These are phyloP conservation scores for Oxyura jamaicensis DNA, from an alignment of 2,113 vertebrate genomes.

Conservation along the genomic window DNA sequence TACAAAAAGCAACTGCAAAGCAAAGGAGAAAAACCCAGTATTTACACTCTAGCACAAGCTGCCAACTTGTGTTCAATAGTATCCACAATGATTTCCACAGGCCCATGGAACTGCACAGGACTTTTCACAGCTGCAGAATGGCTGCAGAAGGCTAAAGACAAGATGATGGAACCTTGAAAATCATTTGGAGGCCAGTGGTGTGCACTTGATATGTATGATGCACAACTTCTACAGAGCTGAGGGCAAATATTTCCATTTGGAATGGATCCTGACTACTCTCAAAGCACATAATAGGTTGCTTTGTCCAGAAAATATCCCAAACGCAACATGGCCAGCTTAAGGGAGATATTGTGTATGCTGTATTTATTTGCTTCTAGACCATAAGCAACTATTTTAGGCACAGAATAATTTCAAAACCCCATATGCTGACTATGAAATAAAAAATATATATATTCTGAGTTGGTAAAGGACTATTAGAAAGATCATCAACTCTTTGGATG, in stretches of 20 bases:
- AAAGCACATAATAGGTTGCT: not conserved
- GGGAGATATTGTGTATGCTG: not conserved
- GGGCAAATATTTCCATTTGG: not conserved
- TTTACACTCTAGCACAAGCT: not conserved
- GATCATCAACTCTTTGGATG: not conserved
- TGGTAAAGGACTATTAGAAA: not conserved
- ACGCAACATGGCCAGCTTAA: not conserved
- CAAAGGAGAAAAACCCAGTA: not conserved
- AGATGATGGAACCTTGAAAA: not conserved
- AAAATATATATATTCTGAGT: not conserved
- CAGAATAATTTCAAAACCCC: not conserved
- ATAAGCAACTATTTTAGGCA: not conserved
- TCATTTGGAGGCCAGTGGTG: not conserved
- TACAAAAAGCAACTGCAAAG: not conserved
- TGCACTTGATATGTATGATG: not conserved
- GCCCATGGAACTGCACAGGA: not conserved
- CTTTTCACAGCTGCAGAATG: not conserved
- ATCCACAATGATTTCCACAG: not conserved
- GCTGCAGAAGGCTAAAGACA: not conserved
- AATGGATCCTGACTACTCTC: not conserved
- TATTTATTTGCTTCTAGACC: not conserved
- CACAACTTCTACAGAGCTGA: not conserved
- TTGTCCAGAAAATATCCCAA: not conserved
- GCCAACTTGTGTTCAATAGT: not conserved
- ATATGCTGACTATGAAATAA: not conserved